phyloP scores from a whole-genome alignment of 2,888 invertebrate species.

The Kryphioiulus occultus region DNA sequence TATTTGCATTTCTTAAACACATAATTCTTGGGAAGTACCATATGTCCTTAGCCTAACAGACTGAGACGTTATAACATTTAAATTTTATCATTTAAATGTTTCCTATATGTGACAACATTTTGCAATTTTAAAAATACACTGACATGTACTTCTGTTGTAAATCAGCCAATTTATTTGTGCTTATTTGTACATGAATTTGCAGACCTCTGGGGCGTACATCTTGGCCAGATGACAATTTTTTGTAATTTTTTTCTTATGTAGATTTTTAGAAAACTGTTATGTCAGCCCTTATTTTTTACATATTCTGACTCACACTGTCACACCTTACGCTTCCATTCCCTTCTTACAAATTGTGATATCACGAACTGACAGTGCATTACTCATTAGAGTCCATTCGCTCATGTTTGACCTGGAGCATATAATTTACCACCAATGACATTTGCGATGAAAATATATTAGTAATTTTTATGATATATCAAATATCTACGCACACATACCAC shows the following conservation, averaged over 20 bases:
- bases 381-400: no score
- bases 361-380: neutral
- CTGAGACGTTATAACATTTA: neutral
- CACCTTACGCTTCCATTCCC: neutral
- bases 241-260: neutral
- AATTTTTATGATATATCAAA: no score
- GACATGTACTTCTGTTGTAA: neutral
- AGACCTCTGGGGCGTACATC: neutral
- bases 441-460: no score
- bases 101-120: neutral
- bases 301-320: neutral
- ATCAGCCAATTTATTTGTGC: neutral
- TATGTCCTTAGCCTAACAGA: neutral
- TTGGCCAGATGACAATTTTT: neutral
- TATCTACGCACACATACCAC: no score
- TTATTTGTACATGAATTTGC: no score
- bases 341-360: neutral
- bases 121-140: neutral
- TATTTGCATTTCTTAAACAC: neutral
- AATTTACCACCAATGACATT: no score
- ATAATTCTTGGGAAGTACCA: neutral
- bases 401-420: no score
- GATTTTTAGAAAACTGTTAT: no score
- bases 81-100: neutral
- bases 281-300: no score